These are phyloP conservation scores for Oreochromis aureus DNA, from an alignment of 2,113 vertebrate species.

Conservation along the genomic window DNA sequence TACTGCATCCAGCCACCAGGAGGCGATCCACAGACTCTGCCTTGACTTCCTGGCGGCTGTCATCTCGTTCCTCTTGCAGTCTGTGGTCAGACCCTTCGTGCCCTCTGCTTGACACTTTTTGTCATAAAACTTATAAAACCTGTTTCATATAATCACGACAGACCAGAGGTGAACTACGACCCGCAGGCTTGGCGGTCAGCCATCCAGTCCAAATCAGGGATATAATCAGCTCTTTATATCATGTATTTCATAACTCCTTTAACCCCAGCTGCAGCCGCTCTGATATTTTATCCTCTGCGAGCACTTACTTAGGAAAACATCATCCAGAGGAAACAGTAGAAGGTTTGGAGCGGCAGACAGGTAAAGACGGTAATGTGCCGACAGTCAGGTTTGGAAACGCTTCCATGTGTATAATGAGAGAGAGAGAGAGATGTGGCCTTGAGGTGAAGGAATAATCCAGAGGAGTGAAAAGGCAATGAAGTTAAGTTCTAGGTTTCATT, in stretches of 20 bases:
- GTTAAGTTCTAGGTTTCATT: constrained; percentile 43
- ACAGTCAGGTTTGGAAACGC: constrained; percentile 18
- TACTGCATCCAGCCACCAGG: neutral
- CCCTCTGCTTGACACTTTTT: neutral
- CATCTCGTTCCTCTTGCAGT: neutral
- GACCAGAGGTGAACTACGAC: neutral
- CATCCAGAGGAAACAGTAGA: constrained; percentile 16
- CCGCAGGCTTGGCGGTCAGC: neutral
- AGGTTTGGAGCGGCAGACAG: constrained; percentile 27
- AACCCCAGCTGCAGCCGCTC: constrained; percentile 6
- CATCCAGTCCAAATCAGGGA: neutral
- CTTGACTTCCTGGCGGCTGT: neutral
- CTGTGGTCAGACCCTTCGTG: neutral
- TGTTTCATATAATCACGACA: neutral
- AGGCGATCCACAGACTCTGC: neutral
- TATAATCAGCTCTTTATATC: constrained; percentile 36
- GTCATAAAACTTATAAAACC: neutral
- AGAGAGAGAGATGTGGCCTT: neutral
- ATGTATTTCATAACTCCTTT: neutral
- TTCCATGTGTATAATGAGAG: constrained; percentile 25
- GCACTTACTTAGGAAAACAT: constrained; percentile 39
- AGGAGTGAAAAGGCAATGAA: constrained; percentile 21
- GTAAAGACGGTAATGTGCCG: constrained; percentile 21
- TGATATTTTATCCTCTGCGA: constrained; percentile 31
- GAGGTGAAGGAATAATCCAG: constrained; percentile 29